Conservation (phyloP, 2,113 vertebrate genomes). For the Cochlearius cochlearius region DNA sequence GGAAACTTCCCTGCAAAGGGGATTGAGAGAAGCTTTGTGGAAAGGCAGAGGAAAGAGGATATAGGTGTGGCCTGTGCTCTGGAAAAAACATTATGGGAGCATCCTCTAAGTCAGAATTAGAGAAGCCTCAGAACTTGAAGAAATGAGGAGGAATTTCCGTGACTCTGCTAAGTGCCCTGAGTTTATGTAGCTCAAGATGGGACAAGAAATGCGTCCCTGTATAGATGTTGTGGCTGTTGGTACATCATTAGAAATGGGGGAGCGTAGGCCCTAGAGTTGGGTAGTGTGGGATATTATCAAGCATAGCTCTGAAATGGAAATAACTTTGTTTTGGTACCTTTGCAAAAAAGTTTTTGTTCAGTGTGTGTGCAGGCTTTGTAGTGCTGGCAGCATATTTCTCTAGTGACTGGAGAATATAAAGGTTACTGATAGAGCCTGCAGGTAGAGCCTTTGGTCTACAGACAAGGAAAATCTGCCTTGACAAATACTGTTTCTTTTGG, state of each 20-base stretch:
- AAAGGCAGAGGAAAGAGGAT: background rate
- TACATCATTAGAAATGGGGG: background rate
- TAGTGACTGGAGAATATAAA: background rate
- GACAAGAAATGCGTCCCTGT: accelerated
- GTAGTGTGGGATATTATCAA: background rate
- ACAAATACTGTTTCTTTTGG: background rate
- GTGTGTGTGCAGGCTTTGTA: background rate
- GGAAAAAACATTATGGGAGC: slow-evolving; percentile 22
- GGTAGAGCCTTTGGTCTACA: background rate
- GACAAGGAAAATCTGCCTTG: background rate
- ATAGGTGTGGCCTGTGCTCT: slow-evolving; percentile 52
- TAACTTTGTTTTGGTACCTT: background rate
- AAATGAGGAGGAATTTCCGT: background rate
- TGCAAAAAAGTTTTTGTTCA: background rate
- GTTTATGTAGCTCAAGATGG: background rate
- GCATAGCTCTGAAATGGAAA: background rate
- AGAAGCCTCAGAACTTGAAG: background rate
- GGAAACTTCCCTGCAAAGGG: background rate
- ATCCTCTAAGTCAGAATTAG: background rate
- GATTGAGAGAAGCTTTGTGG: slow-evolving; percentile 17
- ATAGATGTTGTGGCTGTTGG: background rate
- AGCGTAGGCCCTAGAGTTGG: background rate
- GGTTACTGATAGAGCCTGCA: background rate
- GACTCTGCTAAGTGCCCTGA: accelerated
- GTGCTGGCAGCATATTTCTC: background rate